Base-by-base conservation (phyloP, 2,888 invertebrate genomes). In the Diaphora mendica region DNA sequence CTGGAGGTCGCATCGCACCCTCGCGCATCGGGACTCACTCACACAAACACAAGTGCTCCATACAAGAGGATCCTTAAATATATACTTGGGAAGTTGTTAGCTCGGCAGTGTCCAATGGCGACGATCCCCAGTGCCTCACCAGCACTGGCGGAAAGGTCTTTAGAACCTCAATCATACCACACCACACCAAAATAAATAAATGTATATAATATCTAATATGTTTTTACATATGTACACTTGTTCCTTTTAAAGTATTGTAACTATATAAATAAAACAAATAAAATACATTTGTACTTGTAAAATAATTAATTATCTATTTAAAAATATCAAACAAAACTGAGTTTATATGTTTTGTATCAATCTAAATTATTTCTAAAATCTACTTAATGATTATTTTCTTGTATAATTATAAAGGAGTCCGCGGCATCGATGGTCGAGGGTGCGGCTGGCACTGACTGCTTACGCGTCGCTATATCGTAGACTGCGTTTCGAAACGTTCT, bases 141-240 rank as follows among this genome's bases (percentile, higher is more conserved):
- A 89, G 89, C 88, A 89, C 89, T 89, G 88, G 88, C 89, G 89
- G 88, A 85, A 83, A 86, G 88, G 91, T 90, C 87, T 88, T 88
- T 84, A 87, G 89, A 93, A 92, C 90, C 90, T 90, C 92, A 91
- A 91, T 90, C 91, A 91, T 91, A 90, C 91, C 91, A 91, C 90
- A 89, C 89, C 88, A 88, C 91, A 90, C 87, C 87, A 92, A 94
- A 95, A 95, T 95, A 95, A 95, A 94, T 95, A 94, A 92, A 91
- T 93, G 91, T 93, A 93, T 92, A 93, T 92, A 92, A 92, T 93
- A 93, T 91, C 92, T 94, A 94, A 91, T 89, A 90, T 89, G 90
- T 94, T 94, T 95, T 93, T 95, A 95, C 95, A 95, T 95, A 95
- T 95, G 90, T 95, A 95, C 95, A 95, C 86, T 90, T 79, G 84